Evolutionary conservation across 2,888 invertebrate genomes (phyloP).

Genomic region (Nomada ferruginata): DNA sequence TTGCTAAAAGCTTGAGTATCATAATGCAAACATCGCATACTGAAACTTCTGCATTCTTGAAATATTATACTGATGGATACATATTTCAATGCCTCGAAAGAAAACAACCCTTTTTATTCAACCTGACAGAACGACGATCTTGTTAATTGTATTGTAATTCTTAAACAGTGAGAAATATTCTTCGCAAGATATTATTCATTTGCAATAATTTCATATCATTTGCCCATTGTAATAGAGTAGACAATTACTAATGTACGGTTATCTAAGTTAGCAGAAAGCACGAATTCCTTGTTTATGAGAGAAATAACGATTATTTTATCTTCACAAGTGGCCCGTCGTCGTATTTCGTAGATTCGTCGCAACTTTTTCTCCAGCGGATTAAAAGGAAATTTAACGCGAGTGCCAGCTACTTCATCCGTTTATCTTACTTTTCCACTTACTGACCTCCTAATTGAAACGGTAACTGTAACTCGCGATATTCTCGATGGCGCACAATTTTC

Average conservation of each 20-base stretch:
- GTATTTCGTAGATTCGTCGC: constrained; percentile 40
- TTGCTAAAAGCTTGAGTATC: no score
- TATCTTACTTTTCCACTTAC: constrained; percentile 43
- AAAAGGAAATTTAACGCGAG: constrained; percentile 33
- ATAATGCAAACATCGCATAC: no score
- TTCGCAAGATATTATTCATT: no score
- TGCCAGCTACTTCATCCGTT: constrained; percentile 18
- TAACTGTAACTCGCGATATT: constrained; percentile 20
- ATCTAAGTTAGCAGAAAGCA: not conserved
- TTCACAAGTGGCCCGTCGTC: not conserved
- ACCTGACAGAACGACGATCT: no score
- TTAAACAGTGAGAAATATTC: no score
- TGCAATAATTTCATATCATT: not conserved
- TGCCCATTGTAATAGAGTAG: not conserved
- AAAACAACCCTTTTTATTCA: no score
- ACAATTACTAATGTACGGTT: not conserved
- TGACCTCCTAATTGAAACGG: constrained; percentile 44
- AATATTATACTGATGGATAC: no score
- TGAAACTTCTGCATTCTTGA: no score
- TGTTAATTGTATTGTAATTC: no score
- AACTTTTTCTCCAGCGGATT: constrained; percentile 21
- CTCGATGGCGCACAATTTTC: not conserved
- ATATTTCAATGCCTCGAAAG: no score
- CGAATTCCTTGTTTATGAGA: constrained; percentile 14
- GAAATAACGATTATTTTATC: constrained; percentile 38